phyloP scores from a whole-genome alignment of 1,140 invertebrate species.

The Heliconius nattereri region DNA sequence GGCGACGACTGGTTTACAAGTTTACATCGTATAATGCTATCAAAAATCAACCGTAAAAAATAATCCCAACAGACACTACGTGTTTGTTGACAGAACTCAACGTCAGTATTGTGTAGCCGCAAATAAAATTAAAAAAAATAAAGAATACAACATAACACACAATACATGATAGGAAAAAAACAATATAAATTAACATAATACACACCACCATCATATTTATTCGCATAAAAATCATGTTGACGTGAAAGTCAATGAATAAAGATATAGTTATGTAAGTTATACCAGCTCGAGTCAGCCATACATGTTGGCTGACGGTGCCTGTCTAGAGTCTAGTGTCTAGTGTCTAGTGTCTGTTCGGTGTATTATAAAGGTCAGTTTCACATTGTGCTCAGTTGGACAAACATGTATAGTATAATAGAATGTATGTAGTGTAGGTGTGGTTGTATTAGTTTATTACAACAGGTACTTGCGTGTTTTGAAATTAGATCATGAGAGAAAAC shows the following conservation, averaged over 20 bases:
- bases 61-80: not conserved
- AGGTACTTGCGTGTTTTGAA: not conserved
- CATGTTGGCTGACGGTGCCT: not conserved
- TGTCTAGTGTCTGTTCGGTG: not conserved
- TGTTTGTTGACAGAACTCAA: not conserved
- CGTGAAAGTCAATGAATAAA: slow-evolving; percentile 28
- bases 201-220: not conserved
- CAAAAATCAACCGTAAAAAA: not conserved
- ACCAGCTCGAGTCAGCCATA: not conserved
- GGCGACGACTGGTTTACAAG: too few relatives aligned
- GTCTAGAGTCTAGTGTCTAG: not conserved
- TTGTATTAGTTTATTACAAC: not conserved
- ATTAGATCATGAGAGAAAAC: too few relatives aligned
- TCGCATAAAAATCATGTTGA: slow-evolving; percentile 13
- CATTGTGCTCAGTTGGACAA: not conserved
- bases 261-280: not conserved
- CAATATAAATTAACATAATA: not conserved
- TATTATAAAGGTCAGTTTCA: not conserved
- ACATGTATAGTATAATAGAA: not conserved
- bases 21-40: not conserved
- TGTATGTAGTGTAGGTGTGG: not conserved
- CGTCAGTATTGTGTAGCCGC: not conserved
- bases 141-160: not conserved
- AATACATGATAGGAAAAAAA: not conserved
- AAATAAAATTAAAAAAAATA: not conserved